phyloP scores from a whole-genome alignment of 2,888 invertebrate species.

The Anthophora plumipes region DNA sequence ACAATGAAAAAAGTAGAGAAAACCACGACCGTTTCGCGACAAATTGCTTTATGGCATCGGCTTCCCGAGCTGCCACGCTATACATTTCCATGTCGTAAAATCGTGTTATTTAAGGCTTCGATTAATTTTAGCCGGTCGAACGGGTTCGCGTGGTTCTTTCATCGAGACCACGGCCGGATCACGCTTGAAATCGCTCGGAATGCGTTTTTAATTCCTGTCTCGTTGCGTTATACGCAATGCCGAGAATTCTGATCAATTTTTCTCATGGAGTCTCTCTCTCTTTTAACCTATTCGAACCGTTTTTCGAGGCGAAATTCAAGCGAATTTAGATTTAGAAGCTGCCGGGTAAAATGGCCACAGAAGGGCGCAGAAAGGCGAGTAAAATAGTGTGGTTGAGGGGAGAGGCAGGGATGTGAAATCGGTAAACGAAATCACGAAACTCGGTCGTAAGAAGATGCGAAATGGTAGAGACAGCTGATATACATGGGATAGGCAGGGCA shows the following conservation, averaged over 20 bases:
- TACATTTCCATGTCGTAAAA: slow-evolving; percentile 68
- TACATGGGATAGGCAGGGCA: slow-evolving; percentile 75
- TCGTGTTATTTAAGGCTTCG: slow-evolving; percentile 63
- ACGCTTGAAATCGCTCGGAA: not conserved
- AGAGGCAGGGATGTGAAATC: slow-evolving; percentile 23
- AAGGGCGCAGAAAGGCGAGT: not conserved
- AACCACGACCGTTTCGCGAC: slow-evolving; percentile 42
- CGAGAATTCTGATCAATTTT: not conserved
- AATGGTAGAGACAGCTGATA: slow-evolving; percentile 75
- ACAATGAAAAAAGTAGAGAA: not conserved
- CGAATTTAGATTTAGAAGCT: slow-evolving; percentile 27
- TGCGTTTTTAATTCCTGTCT: not conserved
- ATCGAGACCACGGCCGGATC: not conserved
- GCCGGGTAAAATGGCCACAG: not conserved
- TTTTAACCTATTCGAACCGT: too few relatives aligned
- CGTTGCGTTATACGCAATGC: not conserved
- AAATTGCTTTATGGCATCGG: slow-evolving; percentile 66
- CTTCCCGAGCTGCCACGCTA: slow-evolving; percentile 36
- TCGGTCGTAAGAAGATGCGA: slow-evolving; percentile 54
- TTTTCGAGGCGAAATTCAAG: slow-evolving; percentile 13
- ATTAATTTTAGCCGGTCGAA: slow-evolving; percentile 71
- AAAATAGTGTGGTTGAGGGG: not conserved
- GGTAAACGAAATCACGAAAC: slow-evolving; percentile 60
- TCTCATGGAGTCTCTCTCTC: too few relatives aligned
- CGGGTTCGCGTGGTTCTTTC: slow-evolving; percentile 38